Evolutionary conservation across 2,113 vertebrate species (phyloP), one percentile per base, ranked within the genome.

Genomic region (Cynoglossus semilaevis): DNA sequence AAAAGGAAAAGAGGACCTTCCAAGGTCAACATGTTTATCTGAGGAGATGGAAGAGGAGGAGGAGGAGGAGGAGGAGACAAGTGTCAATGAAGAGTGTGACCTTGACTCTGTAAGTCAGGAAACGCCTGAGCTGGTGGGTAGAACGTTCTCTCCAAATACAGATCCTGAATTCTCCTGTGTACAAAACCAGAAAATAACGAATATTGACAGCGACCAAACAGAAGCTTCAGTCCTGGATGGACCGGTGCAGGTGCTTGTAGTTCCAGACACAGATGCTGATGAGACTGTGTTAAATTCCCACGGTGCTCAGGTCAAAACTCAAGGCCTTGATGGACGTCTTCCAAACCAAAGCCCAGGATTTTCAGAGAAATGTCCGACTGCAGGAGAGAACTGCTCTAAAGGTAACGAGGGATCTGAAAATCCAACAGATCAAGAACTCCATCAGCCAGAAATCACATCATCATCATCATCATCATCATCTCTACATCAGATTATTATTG

Each of bases 191-290:
- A 92, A 91, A 71, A 92, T 89, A 0, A 80, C 95, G 72, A 93
- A 87, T 63, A 93, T 92, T 35, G 96, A 99, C 85, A 94, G 91
- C 78, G 94, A 96, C 50, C 94, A 96, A 72, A 94, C 94, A 0
- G 91, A 96, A 41, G 89, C 92, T 0, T 82, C 98, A 72, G 93
- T 99, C 15, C 75, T 96, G 66, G 96, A 97, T 64, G 97, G 95
- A 5, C 90, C 92, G 11, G 95, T 99, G 47, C 93, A 95, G 76
- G 93, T 99, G 94, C 85, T 98, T 8, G 91, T 96, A 72, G 89
- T 96, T 18, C 94, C 93, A 58, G 91, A 89, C 0, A 85, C 90
- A 63, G 62, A 76, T 5, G 71, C 92, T 40, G 92, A 93, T 6
- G 22, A 74, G 89, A 63, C 46, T 96, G 95, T 0, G 90, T 91